Evolutionary conservation across 2,888 invertebrate genomes (phyloP).

Genomic region (Noctua comes): DNA sequence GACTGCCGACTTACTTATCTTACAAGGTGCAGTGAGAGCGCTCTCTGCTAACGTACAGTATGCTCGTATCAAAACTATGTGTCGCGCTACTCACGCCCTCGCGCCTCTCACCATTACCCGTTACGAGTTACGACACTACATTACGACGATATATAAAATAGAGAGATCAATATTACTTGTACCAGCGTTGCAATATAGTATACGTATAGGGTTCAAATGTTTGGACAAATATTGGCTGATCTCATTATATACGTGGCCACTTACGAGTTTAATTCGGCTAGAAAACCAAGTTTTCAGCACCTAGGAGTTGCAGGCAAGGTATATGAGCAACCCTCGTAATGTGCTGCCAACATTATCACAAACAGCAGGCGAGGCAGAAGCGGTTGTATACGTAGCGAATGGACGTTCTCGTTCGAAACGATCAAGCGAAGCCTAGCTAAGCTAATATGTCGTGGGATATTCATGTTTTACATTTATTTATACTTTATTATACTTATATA

Average conservation of each 20-base stretch:
- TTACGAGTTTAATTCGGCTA: background rate
- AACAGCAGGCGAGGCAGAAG: slow-evolving; percentile 68
- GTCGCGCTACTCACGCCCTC: slow-evolving; percentile 19
- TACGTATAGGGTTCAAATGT: slow-evolving; percentile 50
- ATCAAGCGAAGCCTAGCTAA: slow-evolving; percentile 54
- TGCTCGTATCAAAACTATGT: slow-evolving; percentile 76
- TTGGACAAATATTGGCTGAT: slow-evolving; percentile 59
- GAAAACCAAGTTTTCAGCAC: background rate
- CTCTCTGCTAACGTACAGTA: slow-evolving; percentile 63
- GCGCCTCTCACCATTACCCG: background rate
- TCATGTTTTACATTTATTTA: slow-evolving; percentile 38
- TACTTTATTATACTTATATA: background rate
- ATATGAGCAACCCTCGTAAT: background rate
- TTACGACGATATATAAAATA: slow-evolving; percentile 61
- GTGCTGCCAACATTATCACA: slow-evolving; percentile 60
- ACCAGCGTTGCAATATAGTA: slow-evolving; percentile 76
- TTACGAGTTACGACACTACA: slow-evolving; percentile 35
- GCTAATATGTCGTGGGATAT: slow-evolving; percentile 32
- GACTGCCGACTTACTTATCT: slow-evolving; percentile 15
- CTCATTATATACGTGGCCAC: background rate
- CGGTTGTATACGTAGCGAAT: slow-evolving; percentile 69
- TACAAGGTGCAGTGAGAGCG: background rate
- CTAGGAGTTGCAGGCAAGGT: background rate
- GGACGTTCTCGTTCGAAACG: slow-evolving; percentile 69
- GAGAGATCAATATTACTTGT: slow-evolving; percentile 73